phyloP scores from a whole-genome alignment of 2,113 vertebrate genomes.

The Tonatia bakeri region DNA sequence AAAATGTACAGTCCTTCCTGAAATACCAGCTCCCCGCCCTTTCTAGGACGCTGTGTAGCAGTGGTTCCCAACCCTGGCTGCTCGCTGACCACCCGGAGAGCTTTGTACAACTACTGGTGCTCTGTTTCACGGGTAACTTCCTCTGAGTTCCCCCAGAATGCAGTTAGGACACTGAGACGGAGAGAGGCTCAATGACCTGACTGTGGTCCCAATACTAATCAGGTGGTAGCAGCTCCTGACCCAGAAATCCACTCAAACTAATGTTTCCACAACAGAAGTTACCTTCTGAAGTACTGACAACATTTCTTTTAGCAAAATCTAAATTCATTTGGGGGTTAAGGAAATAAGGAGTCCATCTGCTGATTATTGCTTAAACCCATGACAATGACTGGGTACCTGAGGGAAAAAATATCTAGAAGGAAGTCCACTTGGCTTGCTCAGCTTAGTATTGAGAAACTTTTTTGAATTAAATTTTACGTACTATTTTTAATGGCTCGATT shows the following conservation, averaged over 20 bases:
- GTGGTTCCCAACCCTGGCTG: background rate
- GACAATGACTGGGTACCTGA: background rate
- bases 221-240: background rate
- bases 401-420: background rate
- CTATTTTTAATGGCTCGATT: slow-evolving; percentile 26
- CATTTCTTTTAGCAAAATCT: background rate
- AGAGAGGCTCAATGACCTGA: background rate
- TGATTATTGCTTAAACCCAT: background rate
- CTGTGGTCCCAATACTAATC: background rate
- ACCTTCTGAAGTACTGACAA: background rate
- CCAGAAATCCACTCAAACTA: background rate
- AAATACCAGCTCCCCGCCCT: background rate
- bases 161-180: background rate
- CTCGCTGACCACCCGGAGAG: background rate
- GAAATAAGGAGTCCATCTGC: background rate
- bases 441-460: background rate
- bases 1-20: background rate
- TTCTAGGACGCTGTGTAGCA: fast-evolving
- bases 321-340: background rate
- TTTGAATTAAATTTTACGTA: background rate
- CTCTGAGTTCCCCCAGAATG: background rate
- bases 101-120: background rate
- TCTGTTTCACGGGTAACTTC: background rate
- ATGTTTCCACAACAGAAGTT: background rate
- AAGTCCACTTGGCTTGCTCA: background rate